These are phyloP conservation scores for Netelia inedita DNA, from an alignment of 2,888 invertebrate species.

Conservation along the genomic window DNA sequence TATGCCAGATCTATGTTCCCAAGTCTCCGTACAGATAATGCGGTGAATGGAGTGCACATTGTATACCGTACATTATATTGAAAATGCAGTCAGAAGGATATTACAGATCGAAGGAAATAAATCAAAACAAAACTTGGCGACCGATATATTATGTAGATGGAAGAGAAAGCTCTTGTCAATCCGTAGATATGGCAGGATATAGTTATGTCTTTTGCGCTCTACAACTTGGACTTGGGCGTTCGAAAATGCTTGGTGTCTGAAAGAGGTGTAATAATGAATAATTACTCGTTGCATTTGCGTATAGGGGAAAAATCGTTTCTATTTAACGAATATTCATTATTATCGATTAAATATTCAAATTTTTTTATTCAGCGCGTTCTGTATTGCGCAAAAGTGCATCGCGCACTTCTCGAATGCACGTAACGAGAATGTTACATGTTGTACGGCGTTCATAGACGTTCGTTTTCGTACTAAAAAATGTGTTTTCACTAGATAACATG, in stretches of 20 bases:
- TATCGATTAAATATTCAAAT: no score
- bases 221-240: neutral
- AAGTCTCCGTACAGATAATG: neutral
- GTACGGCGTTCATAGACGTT: neutral
- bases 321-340: no score
- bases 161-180: slow-evolving; percentile 56
- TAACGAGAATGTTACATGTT: neutral
- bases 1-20: neutral
- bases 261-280: no score
- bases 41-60: slow-evolving; percentile 19
- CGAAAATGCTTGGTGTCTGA: no score
- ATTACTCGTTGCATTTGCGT: no score
- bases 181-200: slow-evolving; percentile 24
- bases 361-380: no score
- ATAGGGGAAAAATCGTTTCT: no score
- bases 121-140: neutral
- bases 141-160: slow-evolving; percentile 7
- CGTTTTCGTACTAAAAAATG: neutral
- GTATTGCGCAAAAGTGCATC: no score
- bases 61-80: slow-evolving; percentile 24
- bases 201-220: neutral
- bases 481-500: neutral
- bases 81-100: slow-evolving; percentile 21
- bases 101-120: neutral
- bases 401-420: no score